Base-by-base conservation (phyloP, 2,113 vertebrate genomes). In the Neodontobutis hainanensis region DNA sequence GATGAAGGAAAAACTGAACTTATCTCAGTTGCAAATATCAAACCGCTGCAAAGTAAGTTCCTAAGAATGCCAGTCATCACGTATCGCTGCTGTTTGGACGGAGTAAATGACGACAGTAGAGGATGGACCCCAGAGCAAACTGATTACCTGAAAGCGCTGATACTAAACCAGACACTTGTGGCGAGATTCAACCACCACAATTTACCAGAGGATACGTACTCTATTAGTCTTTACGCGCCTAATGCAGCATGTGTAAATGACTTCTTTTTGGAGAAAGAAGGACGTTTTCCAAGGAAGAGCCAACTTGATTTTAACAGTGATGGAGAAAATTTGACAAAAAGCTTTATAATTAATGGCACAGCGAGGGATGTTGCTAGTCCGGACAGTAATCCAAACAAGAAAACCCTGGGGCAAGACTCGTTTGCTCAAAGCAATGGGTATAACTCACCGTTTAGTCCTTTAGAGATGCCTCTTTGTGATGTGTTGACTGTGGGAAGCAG, bases 51-150 rank as follows among this genome's bases (percentile, higher is more conserved):
- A 14, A 53, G 70, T 0, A 92, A 92, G 19, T 96, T 92, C 52
- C 91, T 95, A 8, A 93, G 86, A 11, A 90, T 96, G 92, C 96
- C 96, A 0, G 94, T 98, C 55, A 85, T 96, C 7, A 96, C 95
- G 0, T 97, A 95, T 0, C 66, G 45, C 0, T 97, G 95, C 8
- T 91, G 93, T 6, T 50, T 98, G 42, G 81, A 92, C 10, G 94
- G 93, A 3, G 40, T 95, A 61, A 90, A 87, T 0, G 90, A 92
- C 12, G 65, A 86, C 0, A 87, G 86, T 4, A 65, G 60, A 36
- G 90, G 87, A 43, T 96, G 94, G 95, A 91, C 90, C 1, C 63
- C 47, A 0, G 60, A 78, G 0, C 93, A 95, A 66, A 85, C 92
- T 0, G 72, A 88, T 4, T 65, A 85, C 34, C 87, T 98, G 38